Evolutionary conservation across 2,113 vertebrate genomes (phyloP).

Genomic region (Pheucticus melanocephalus): DNA sequence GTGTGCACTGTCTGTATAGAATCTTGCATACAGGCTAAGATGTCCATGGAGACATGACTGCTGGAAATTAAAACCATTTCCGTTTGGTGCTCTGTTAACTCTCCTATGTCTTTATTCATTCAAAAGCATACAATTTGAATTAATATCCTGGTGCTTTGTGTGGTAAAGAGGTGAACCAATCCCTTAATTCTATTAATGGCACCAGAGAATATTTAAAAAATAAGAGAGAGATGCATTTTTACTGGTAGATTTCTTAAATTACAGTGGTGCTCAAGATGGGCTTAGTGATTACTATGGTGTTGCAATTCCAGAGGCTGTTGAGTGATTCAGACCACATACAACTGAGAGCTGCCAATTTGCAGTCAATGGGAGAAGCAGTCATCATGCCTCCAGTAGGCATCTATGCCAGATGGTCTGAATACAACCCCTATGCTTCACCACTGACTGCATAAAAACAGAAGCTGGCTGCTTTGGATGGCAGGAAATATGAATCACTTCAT

Average conservation of each 20-base stretch:
- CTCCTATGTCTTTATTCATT: not conserved
- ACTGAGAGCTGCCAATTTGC: not conserved
- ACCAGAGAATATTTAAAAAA: not conserved
- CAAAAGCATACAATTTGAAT: not conserved
- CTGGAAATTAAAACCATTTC: not conserved
- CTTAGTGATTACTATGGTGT: not conserved
- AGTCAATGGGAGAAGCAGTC: slow-evolving; percentile 24
- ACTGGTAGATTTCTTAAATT: not conserved
- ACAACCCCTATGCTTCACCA: slow-evolving; percentile 21
- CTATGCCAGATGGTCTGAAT: slow-evolving; percentile 44
- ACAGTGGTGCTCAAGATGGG: not conserved
- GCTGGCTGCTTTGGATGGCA: slow-evolving; percentile 18
- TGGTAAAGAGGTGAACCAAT: not conserved
- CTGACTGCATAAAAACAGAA: slow-evolving; percentile 33
- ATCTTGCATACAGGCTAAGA: not conserved
- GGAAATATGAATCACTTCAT: slow-evolving; percentile 52
- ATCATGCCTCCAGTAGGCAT: slow-evolving; percentile 20
- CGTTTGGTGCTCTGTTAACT: not conserved
- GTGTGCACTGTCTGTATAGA: not conserved
- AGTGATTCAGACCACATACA: slow-evolving; percentile 37
- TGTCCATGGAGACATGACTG: not conserved
- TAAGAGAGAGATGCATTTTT: not conserved
- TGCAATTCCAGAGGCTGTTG: slow-evolving; percentile 22
- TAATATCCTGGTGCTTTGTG: not conserved
- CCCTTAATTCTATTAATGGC: not conserved